A percentile compares a stretch with the other conserved stretches of the same genome.
phyloP scores from a whole-genome alignment of 2,113 vertebrate genomes.

The Hemiprocne comata region DNA sequence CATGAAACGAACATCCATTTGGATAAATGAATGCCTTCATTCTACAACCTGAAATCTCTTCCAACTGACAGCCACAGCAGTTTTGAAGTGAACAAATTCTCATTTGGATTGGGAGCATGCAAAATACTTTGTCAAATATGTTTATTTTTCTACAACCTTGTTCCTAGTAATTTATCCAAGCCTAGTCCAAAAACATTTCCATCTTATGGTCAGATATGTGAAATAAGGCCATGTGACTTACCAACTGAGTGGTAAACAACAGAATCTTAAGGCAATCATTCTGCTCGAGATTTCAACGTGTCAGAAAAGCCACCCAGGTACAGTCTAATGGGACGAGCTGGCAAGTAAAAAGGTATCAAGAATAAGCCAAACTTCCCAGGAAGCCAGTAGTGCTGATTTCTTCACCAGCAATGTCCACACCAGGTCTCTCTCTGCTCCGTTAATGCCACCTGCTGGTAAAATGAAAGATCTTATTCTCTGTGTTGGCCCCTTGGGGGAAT shows the following conservation, averaged over 20 bases:
- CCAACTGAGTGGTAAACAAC: neutral
- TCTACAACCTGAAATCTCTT: neutral
- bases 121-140: neutral
- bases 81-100: neutral
- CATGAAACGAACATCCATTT: neutral
- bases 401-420: neutral
- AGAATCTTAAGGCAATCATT: neutral
- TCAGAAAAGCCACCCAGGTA: fast-evolving
- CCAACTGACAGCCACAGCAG: neutral
- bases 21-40: neutral
- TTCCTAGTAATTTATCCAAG: neutral
- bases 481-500: no score
- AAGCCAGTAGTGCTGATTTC: fast-evolving
- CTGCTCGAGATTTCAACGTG: neutral
- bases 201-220: neutral
- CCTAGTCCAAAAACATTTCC: fast-evolving
- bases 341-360: no score
- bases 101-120: fast-evolving
- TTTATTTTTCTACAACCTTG: neutral
- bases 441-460: slow-evolving; percentile 42
- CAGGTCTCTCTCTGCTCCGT: neutral
- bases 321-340: neutral
- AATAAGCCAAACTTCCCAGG: neutral
- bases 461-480: neutral
- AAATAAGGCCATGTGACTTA: neutral